Base-by-base conservation (phyloP, 2,797 vertebrate species). In the Bradypodion ventrale region DNA sequence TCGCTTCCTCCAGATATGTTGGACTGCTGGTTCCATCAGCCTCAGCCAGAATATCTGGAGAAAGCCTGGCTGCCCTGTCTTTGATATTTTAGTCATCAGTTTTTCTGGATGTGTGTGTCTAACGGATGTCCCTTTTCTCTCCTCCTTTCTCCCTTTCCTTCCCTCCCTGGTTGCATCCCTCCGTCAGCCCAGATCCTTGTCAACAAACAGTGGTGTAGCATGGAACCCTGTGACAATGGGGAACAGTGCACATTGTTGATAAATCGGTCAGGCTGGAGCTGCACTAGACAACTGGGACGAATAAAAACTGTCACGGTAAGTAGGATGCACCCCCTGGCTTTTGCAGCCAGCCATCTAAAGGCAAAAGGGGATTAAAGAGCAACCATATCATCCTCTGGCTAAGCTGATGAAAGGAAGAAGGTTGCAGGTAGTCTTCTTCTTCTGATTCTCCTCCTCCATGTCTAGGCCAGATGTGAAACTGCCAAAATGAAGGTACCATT, bases 231-330 rank as follows among this genome's bases (percentile, higher is more conserved):
- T 90, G 91, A 96, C 86, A 97, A 97, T 87, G 97, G 96, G 21
- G 97, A 97, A 91, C 94, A 96, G 89, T 97, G 97, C 92, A 96
- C 96, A 83, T 95, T 97, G 89, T 93, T 97, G 90, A 96, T 96
- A 92, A 97, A 97, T 94, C 95, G 95, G 87, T 97, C 97, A 3
- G 97, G 97, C 82, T 97, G 97, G 97, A 97, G 96, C 94, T 97
- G 97, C 94, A 97, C 96, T 94, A 96, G 94, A 90, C 96, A 95
- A 93, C 96, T 96, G 8, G 97, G 97, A 63, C 96, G 96, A 92
- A 97, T 97, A 95, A 97, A 97, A 96, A 97, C 97, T 12, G 95
- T 97, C 91, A 97, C 97, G 94, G 97, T 97, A 95, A 96, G 95
- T 77, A 77, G 82, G 35, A 37, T 23, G 46, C 49, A n/a, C n/a